Conservation (phyloP, 2,113 vertebrate genomes). For the Eulemur rufifrons region DNA sequence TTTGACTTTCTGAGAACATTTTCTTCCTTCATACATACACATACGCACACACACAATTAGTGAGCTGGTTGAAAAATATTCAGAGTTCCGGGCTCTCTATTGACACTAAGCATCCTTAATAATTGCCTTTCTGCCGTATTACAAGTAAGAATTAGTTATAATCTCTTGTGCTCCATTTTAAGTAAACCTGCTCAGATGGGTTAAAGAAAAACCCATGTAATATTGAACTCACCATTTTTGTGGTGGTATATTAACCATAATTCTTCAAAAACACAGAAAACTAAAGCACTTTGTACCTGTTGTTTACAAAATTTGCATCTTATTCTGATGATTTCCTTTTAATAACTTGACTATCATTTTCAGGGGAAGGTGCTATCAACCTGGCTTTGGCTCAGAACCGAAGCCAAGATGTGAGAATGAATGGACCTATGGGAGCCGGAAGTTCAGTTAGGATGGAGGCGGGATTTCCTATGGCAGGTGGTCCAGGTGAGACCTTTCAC, state of each 20-base stretch:
- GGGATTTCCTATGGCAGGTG: constrained; percentile 90
- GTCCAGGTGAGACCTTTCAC: constrained; percentile 86
- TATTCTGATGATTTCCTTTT: constrained; percentile 55
- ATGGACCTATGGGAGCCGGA: constrained; percentile 92
- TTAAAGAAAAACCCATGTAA: background rate
- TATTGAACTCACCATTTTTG: background rate
- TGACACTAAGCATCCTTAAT: background rate
- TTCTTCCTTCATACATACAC: background rate
- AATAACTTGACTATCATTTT: constrained; percentile 60
- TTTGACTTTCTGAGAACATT: constrained; percentile 35
- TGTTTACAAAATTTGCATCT: constrained; percentile 26
- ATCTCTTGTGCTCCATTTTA: background rate
- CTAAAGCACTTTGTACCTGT: background rate
- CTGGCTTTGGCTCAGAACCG: constrained; percentile 92
- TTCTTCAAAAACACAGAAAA: constrained; percentile 46
- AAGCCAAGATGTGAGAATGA: constrained; percentile 95
- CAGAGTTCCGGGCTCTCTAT: background rate
- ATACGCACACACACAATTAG: background rate
- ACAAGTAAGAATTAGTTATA: background rate
- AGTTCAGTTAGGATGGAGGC: constrained; percentile 92
- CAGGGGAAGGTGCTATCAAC: constrained; percentile 99
- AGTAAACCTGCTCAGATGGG: background rate
- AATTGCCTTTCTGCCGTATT: background rate
- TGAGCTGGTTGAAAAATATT: constrained; percentile 47
- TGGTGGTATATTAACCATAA: constrained; percentile 37